phyloP scores from a whole-genome alignment of 1,140 invertebrate genomes.

The Neodiprion fabricii region DNA sequence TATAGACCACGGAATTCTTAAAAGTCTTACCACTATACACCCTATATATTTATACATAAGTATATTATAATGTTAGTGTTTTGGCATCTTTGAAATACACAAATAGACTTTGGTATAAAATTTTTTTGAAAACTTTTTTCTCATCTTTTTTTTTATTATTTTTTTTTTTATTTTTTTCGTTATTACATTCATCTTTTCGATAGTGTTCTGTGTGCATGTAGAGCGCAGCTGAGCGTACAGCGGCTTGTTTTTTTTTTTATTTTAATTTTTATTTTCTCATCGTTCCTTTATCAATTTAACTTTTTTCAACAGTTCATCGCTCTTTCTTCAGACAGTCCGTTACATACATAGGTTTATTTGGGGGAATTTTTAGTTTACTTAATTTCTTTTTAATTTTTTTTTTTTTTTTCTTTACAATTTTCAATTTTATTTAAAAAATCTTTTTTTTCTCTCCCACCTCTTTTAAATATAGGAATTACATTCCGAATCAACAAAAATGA shows the following conservation, averaged over 20 bases:
- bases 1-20: conserved; percentile 32
- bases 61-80: conserved; percentile 56
- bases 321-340: conserved; percentile 23
- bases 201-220: conserved; percentile 44
- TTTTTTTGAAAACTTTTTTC: conserved; percentile 33
- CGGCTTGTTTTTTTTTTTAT: background rate
- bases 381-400: conserved; percentile 33
- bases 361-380: conserved; percentile 55
- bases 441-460: conserved; percentile 8
- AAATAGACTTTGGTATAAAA: conserved; percentile 72
- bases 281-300: too few species aligned
- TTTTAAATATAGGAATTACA: conserved; percentile 23
- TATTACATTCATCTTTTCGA: conserved; percentile 30
- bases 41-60: conserved; percentile 64
- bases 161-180: background rate
- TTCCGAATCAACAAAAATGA: conserved; percentile 60
- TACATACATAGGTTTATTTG: conserved; percentile 35
- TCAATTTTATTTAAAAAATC: conserved; percentile 18
- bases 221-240: background rate
- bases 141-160: background rate
- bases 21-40: conserved; percentile 60
- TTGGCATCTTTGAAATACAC: conserved; percentile 72
- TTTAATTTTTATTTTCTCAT: too few species aligned
- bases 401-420: conserved; percentile 22
- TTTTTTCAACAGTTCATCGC: conserved; percentile 31